phyloP scores from a whole-genome alignment of 2,888 invertebrate genomes.

The Drosophila flavopinicola region DNA sequence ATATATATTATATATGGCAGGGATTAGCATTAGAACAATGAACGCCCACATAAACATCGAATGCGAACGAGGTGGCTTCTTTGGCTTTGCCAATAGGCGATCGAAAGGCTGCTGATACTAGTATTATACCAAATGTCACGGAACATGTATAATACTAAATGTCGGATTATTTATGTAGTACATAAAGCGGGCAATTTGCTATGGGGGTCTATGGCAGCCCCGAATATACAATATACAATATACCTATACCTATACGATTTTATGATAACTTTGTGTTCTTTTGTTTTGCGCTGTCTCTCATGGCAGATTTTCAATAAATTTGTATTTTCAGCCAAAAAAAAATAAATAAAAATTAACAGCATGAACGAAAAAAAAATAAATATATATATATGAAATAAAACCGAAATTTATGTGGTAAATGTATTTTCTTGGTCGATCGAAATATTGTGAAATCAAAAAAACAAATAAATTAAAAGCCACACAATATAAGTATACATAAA shows the following conservation, averaged over 20 bases:
- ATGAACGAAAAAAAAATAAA: conserved; percentile 7
- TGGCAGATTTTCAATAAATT: conserved; percentile 68
- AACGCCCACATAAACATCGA: conserved; percentile 28
- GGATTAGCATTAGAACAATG: conserved; percentile 51
- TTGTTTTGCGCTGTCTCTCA: conserved; percentile 43
- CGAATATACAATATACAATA: not conserved
- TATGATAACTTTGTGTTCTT: conserved; percentile 67
- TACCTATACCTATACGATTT: conserved; percentile 62
- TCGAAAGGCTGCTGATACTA: conserved; percentile 43
- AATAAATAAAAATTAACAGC: conserved; percentile 23
- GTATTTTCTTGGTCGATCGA: conserved; percentile 76
- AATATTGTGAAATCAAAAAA: conserved; percentile 80
- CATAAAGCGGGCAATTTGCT: conserved; percentile 25
- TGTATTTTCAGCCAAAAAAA: conserved; percentile 27
- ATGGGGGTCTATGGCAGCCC: not conserved
- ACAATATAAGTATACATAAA: conserved; percentile 56
- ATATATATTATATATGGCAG: conserved; percentile 1
- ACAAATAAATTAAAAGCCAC: conserved; percentile 74
- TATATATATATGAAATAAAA: no score
- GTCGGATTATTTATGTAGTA: conserved; percentile 23
- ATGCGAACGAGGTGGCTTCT: not conserved
- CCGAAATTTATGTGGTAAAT: conserved; percentile 70
- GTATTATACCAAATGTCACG: not conserved
- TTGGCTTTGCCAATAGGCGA: conserved; percentile 46
- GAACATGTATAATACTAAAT: conserved; percentile 1